Evolutionary conservation across 2,797 vertebrate genomes (phyloP), one percentile per base, ranked within the genome.

Genomic region (Rhinophrynus dorsalis): DNA sequence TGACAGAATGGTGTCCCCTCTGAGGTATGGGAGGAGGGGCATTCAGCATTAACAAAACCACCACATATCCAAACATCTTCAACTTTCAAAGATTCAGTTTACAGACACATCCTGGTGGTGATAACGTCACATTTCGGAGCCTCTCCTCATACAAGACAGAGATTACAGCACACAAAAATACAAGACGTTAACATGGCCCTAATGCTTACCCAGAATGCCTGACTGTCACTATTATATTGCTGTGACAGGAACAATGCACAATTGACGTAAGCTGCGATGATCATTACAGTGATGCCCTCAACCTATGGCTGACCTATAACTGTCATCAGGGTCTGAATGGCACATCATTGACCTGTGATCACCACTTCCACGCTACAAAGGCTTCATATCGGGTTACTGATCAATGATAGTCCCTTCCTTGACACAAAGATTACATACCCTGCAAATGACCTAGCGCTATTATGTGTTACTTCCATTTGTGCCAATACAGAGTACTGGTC

Each of bases 381-480:
- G 38, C n/a, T 17, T 50, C 17, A 15, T n/a, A 27, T 60, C 47
- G 23, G 30, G 56, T 30, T 24, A 60, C 42, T 38, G 30, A 60
- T 33, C 56, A 20, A 6, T 44, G 35, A 37, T 55, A 42, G 8
- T 45, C 38, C 33, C 40, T 33, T 67, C 64, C 32, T 44, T 44
- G 27, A 23, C 23, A 45, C 18, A 63, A 47, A 35, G 63, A 32
- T 66, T 27, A 48, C 55, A 37, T n/a, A 27, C 18, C 45, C 58
- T 26, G 6, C 1, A 6, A 30, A 4, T 61, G 58, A 30, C 35
- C 55, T 58, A 17, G 4, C 40, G 10, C 21, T 26, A 15, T 58
- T 18, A 50, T n/a, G 17, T 44, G 6, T 44, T 44, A 4, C 20
- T 44, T 44, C 40, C 20, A 44, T 5, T 18, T 1, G 2, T 44